phyloP scores from a whole-genome alignment of 2,888 invertebrate genomes.

The Cotesia congregata region DNA sequence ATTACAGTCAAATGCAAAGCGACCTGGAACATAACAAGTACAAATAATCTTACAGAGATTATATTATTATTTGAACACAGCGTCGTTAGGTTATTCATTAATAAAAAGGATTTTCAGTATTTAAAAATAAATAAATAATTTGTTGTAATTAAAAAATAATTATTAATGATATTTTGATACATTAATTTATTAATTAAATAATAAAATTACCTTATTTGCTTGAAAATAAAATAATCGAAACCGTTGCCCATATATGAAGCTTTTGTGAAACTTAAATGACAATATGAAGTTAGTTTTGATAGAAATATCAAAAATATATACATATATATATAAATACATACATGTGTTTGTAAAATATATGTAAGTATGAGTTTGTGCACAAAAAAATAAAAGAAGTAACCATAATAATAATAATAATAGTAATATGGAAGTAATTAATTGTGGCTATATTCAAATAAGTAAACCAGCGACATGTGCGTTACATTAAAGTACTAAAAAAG shows the following conservation, averaged over 20 bases:
- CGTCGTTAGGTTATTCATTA: neutral
- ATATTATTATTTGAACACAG: constrained; percentile 3
- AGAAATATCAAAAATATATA: constrained; percentile 4
- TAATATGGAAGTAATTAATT: neutral
- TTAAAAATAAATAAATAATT: neutral
- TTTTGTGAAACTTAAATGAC: constrained; percentile 59
- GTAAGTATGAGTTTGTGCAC: neutral
- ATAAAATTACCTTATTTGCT: constrained; percentile 43
- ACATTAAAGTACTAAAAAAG: neutral
- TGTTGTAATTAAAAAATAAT: neutral
- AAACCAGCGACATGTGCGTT: neutral
- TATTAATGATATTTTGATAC: neutral
- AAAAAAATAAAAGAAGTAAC: neutral
- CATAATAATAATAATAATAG: neutral
- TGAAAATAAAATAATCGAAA: constrained; percentile 48
- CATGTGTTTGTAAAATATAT: neutral
- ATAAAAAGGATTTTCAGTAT: neutral
- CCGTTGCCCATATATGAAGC: constrained; percentile 64
- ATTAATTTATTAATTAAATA: constrained; percentile 22
- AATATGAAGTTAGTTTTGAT: constrained; percentile 53
- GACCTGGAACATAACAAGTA: constrained; percentile 1
- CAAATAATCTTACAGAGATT: constrained; percentile 6
- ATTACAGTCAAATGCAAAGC: neutral
- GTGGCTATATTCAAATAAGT: neutral
- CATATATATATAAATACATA: neutral